A percentile compares a stretch with the other conserved stretches of the same genome.
phyloP scores from a whole-genome alignment of 2,797 vertebrate species.

The Avahi laniger region DNA sequence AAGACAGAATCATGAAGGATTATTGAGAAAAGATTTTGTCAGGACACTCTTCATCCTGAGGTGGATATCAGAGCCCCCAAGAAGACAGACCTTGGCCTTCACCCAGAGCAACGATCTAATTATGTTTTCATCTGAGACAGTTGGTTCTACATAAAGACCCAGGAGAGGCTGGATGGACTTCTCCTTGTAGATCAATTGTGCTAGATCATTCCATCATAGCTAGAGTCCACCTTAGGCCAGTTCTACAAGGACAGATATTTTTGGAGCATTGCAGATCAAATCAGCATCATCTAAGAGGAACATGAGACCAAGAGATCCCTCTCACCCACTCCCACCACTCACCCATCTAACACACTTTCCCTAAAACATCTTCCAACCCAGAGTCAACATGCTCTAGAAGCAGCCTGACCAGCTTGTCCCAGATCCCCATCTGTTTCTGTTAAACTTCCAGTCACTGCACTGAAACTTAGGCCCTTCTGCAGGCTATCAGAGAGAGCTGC shows the following conservation, averaged over 20 bases:
- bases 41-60: background rate
- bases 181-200: background rate
- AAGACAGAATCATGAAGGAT: background rate
- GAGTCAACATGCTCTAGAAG: background rate
- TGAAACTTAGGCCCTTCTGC: background rate
- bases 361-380: background rate
- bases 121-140: background rate
- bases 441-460: background rate
- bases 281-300: background rate
- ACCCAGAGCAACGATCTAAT: background rate
- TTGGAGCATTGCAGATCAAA: background rate
- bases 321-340: background rate
- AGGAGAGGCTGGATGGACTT: background rate
- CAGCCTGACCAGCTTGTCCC: too few species aligned
- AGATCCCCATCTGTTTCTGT: background rate
- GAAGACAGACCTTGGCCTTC: background rate
- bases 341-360: background rate
- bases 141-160: background rate
- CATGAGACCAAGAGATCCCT: background rate
- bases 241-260: background rate
- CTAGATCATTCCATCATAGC: background rate
- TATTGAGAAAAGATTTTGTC: background rate
- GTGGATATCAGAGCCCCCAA: background rate
- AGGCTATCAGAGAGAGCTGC: background rate
- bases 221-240: background rate